These are phyloP conservation scores for Brachionichthys hirsutus DNA, from an alignment of 2,113 vertebrate genomes.

Conservation along the genomic window DNA sequence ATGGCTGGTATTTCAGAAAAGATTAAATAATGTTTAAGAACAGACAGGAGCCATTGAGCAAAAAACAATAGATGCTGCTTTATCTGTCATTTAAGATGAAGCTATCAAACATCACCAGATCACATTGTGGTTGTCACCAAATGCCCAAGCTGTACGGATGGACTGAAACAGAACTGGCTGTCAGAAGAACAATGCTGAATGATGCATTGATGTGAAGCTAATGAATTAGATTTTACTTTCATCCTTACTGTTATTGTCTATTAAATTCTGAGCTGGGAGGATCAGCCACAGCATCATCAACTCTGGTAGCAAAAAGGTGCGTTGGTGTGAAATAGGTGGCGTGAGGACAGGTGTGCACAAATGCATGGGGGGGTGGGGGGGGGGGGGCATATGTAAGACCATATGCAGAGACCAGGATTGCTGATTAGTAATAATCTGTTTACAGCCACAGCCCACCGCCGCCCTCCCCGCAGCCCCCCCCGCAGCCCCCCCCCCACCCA, in stretches of 20 bases:
- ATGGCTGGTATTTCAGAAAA: not conserved
- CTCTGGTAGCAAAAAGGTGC: not conserved
- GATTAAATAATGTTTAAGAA: not conserved
- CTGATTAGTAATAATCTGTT: slow-evolving; percentile 71
- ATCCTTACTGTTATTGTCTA: not conserved
- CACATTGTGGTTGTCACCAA: slow-evolving; percentile 17
- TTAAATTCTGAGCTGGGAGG: not conserved
- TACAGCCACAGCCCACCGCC: slow-evolving; percentile 19
- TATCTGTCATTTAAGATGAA: slow-evolving; percentile 14
- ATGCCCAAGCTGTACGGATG: slow-evolving; percentile 20
- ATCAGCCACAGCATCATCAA: not conserved
- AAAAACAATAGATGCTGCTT: not conserved
- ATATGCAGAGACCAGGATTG: slow-evolving; percentile 24
- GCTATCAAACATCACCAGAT: slow-evolving; percentile 8
- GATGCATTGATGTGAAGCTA: not conserved
- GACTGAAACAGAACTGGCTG: slow-evolving; percentile 26
- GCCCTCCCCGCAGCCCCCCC: not conserved
- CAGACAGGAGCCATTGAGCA: not conserved
- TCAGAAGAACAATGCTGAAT: too few species aligned
- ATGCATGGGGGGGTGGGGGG: slow-evolving; percentile 33
- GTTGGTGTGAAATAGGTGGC: slow-evolving; percentile 6
- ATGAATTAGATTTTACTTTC: not conserved
- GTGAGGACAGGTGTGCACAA: slow-evolving; percentile 20
- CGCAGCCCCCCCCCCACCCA: slow-evolving; percentile 14
- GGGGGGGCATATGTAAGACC: too few species aligned